Evolutionary conservation across 2,888 invertebrate species (phyloP), one percentile per base, ranked within the genome.

Genomic region (Furcula furcula): DNA sequence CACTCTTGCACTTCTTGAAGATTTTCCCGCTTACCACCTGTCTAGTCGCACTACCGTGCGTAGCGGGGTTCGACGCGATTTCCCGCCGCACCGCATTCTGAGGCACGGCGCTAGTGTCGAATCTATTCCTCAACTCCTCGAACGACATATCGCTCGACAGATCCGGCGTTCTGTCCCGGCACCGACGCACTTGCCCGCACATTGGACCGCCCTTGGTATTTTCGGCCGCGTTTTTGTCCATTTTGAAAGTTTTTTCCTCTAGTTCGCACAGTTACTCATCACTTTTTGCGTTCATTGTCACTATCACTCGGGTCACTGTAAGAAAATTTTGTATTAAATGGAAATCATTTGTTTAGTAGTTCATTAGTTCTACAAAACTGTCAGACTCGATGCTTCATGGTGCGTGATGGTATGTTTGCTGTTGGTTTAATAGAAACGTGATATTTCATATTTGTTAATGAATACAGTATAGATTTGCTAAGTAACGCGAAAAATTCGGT

Each of bases 1-100:
- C 95, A 77, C 95, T 95, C 87, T 95, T 95, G 89, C 95, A 95
- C 82, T 95, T 95, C 89, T 93, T 93, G 83, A 93, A 93, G 44
- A 93, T 76, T 65, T 93, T 92, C 40, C 89, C 89, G 64, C 88
- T 89, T 27, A 89, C 89, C 22, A 83, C 79, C 50, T 89, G 89
- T 9, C 89, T 71, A 19, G 75, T 87, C 45, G 84, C 88, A 75
- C 89, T 89, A 46, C 79, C 81, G 55, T 89, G 89, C 45, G 87
- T 85, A 21, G 87, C 78, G 9, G 89, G 89, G 53, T 82, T 83
- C 57, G 85, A 78, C 42, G 75, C 72, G 42, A 85, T 80, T 63
- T 85, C 85, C 49, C 76, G 68, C 40, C 72, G 60, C 60, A 61
- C 70, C 68, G 70, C 66, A 29, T 59, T 66, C 26, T 62, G 60